Base-by-base conservation (phyloP, 2,113 vertebrate genomes). In the Scatophagus argus region DNA sequence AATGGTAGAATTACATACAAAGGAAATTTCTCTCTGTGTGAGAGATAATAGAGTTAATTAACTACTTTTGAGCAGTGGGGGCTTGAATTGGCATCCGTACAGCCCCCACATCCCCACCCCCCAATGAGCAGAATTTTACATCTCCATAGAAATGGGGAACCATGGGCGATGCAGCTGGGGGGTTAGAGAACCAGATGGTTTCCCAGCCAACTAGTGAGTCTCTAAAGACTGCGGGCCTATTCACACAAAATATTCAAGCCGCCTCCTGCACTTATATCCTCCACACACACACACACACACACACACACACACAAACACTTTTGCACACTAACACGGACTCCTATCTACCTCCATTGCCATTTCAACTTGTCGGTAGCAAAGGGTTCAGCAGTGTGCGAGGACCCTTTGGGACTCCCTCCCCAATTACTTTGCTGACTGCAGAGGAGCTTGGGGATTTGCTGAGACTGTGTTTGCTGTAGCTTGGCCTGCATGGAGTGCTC, bases 401-500 rank as follows among this genome's bases (percentile, higher is more conserved):
- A 88, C 89, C 91, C 91, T 83, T 43, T 90, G 91, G 92, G 91
- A 92, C 91, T 91, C 92, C 89, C 91, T 89, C 89, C 82, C 88
- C 91, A 93, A 93, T 93, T 93, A 93, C 88, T 89, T 87, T 90
- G 88, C 88, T 88, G 90, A 91, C 89, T 90, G 79, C 59, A 62
- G 82, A 82, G 77, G 81, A 91, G 81, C 87, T 82, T 41, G 61
- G 92, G 89, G 89, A 90, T 87, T 91, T 90, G 82, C 85, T 66
- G 69, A 80, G 85, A 55, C 79, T 44, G 70, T 89, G 73, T 90
- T 86, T 86, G 83, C 79, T 73, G 71, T 82, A 82, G 77, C 82
- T 67, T 38, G 77, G 81, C 85, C 83, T 83, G 72, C 67, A 86
- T 86, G 59, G 74, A 84, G 79, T 51, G 12, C 63, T 85, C 61